These are phyloP conservation scores for Maniola jurtina DNA, from an alignment of 1,140 invertebrate genomes.

Conservation along the genomic window DNA sequence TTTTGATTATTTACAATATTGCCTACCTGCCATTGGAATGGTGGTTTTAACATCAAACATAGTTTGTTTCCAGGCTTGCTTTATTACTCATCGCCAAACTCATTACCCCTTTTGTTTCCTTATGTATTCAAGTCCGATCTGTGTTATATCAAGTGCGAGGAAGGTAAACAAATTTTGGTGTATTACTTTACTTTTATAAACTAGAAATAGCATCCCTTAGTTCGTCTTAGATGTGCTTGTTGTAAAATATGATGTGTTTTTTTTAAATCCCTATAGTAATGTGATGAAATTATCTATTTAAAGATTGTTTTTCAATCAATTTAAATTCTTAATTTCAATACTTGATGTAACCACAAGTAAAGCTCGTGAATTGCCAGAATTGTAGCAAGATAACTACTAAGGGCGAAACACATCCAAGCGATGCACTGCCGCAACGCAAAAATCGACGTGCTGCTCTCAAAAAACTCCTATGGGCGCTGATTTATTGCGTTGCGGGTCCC, in stretches of 20 bases:
- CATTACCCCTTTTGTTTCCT: constrained; percentile 41
- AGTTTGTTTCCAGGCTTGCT: constrained; percentile 51
- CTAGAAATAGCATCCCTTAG: neutral
- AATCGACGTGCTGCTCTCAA: no score
- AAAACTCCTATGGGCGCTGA: no score
- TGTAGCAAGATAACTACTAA: no score
- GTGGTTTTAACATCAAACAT: constrained; percentile 25
- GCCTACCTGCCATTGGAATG: neutral
- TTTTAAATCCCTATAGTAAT: no score
- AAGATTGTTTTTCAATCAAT: no score
- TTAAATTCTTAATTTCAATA: no score
- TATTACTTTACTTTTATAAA: constrained; percentile 1
- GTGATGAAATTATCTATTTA: no score
- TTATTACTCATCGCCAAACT: constrained; percentile 44
- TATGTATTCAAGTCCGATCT: constrained; percentile 35
- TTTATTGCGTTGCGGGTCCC: no score
- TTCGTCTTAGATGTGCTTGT: constrained; percentile 22
- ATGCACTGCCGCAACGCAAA: no score
- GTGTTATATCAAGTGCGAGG: constrained; percentile 41
- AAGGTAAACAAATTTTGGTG: constrained; percentile 37
- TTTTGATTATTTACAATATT: constrained; percentile 28
- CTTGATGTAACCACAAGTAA: no score
- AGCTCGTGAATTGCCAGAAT: no score
- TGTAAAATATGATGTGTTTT: constrained; percentile 6
- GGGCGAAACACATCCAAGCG: no score